These are phyloP conservation scores for Globodera rostochiensis DNA, from an alignment of 1,140 invertebrate genomes.

Conservation along the genomic window DNA sequence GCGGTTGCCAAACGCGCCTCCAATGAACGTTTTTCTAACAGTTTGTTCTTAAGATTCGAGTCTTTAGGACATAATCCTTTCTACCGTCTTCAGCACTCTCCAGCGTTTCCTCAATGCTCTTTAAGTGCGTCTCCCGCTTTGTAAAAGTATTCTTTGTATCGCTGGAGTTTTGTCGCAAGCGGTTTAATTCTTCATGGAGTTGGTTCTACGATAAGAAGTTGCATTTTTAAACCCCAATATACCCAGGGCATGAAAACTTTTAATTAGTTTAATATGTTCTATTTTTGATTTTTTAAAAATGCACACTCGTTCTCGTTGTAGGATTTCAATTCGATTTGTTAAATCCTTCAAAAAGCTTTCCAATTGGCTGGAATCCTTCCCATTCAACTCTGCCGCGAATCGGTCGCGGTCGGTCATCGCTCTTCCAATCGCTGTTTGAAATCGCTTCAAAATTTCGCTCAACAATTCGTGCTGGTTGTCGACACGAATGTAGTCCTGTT, in stretches of 20 bases:
- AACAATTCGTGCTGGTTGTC: slow-evolving; percentile 61
- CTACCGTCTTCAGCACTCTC: slow-evolving; percentile 59
- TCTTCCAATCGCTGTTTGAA: slow-evolving; percentile 57
- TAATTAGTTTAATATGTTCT: background rate
- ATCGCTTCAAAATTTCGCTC: slow-evolving; percentile 56
- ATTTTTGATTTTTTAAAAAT: background rate
- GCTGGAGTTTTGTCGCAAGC: slow-evolving; percentile 60
- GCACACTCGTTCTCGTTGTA: slow-evolving; percentile 58
- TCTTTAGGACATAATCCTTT: background rate
- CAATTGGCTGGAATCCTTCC: slow-evolving; percentile 41
- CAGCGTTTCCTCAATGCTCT: slow-evolving; percentile 62
- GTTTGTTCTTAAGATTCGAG: background rate
- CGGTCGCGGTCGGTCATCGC: background rate
- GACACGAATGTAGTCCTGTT: slow-evolving; percentile 62
- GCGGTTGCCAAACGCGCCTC: slow-evolving; percentile 55
- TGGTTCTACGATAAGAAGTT: slow-evolving; percentile 49
- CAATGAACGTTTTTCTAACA: slow-evolving; percentile 60
- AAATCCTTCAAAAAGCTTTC: slow-evolving; percentile 58
- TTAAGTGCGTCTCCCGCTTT: slow-evolving; percentile 60
- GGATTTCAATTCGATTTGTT: slow-evolving; percentile 54
- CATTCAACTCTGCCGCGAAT: slow-evolving; percentile 27
- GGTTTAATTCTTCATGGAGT: slow-evolving; percentile 61
- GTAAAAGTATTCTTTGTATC: slow-evolving; percentile 61
- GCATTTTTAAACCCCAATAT: too few species aligned
- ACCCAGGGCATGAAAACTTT: background rate